Evolutionary conservation across 1,140 invertebrate genomes (phyloP), one percentile per base, ranked within the genome.

Genomic region (Leucophenga varia): DNA sequence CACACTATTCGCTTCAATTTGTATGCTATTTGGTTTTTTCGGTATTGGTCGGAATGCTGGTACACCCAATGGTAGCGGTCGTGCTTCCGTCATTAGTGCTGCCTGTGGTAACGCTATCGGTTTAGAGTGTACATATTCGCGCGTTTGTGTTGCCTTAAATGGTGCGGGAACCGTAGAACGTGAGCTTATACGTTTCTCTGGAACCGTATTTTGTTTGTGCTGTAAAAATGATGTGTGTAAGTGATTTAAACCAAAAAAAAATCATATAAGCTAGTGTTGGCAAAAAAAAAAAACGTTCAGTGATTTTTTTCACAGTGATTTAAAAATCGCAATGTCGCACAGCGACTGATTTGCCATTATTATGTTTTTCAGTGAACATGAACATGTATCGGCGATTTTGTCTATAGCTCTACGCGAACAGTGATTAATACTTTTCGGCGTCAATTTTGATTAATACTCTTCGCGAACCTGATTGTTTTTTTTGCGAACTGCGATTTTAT

Each of bases 11-110:
- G 25, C 25, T n/a, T 7, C 7, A n/a, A 30, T 7, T 30, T 7
- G 7, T 30, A n/a, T 7, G 7, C 7, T 8, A 8, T 7, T 30
- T 6, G 37, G 22, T 42, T 85, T 85, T 2, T 83, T 78, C 30
- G 87, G 86, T 47, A 90, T 80, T 0, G 89, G 89, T 55, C 84
- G 86, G 61, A 90, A 91, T 0, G 87, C 82, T 16, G 89, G 89
- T 5, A 90, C 75, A 35, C 79, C 78, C 72, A 80, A 67, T 0
- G 79, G 76, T 49, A 80, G 57, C 1, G 79, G 78, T 37, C 80
- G 78, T 1, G 79, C 79, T 55, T 81, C 72, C 14, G 79, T 79
- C 37, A 80, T 67, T 6, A 75, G 55, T 14, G 63, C 51, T 9
- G 44, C 43, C 10, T 57, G 59, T 16, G 52, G 30, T 19, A 7